Base-by-base conservation (phyloP, 2,113 vertebrate species). In the Connochaetes taurinus region DNA sequence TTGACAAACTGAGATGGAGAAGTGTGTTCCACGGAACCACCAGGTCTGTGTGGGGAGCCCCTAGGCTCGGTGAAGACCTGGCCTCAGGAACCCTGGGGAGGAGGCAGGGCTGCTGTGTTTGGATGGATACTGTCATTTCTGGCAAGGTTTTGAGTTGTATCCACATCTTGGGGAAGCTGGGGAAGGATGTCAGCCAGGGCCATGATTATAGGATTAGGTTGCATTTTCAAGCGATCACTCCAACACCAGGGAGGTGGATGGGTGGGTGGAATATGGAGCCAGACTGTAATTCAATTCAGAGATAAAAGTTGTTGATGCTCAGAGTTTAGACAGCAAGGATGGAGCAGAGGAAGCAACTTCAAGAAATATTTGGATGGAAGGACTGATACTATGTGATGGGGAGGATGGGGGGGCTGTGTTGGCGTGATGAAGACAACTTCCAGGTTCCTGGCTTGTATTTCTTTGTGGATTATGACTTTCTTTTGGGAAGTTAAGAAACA, bases 181-280 rank as follows among this genome's bases (percentile, higher is more conserved):
- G 74, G 31, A 62, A 87, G 67, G 50, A 85, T 76, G 45, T 85
- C 47, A 88, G 43, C 88, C 76, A 91, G 31, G 31, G 45, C 64
- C 40, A 11, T 81, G 71, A 58, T 81, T 52, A 86, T n/a, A 88
- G 85, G 60, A 93, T 85, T 60, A 87, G 27, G 25, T 67, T 95
- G 7, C 40, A 45, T 64, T 94, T 84, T 43, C 84, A 29, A 92
- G 52, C 0, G 1, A n/a, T 67, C 81, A 47, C 31, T 57, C 57
- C 67, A 60, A 6, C 52, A 67, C 71, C 87, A 82, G 21, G 40
- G 19, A 81, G 52, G 36, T 89, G 52, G 47, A 12, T 21, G 29
- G 43, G 23, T 43, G 29, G 17, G 29, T 55, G 33, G 67, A 57
- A 21, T 36, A 11, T 3, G 1, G 36, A 95, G 52, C 74, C 88